A percentile compares a stretch with the other conserved stretches of the same genome.
These are phyloP conservation scores for Temnothorax nylanderi DNA, from an alignment of 1,140 invertebrate genomes.

Conservation along the genomic window DNA sequence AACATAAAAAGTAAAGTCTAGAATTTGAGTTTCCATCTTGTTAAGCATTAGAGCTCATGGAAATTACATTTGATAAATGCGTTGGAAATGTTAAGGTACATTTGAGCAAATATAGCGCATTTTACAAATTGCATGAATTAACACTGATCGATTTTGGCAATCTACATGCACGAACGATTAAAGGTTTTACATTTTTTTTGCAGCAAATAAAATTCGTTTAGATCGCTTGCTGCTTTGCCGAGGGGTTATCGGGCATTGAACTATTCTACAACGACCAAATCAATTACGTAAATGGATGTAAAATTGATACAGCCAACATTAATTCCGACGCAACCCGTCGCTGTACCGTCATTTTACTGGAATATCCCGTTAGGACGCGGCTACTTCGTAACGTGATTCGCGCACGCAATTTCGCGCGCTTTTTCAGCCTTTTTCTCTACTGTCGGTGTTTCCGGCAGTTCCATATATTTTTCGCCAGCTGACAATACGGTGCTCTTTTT, in stretches of 20 bases:
- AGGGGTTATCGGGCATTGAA: not conserved
- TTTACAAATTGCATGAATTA: conserved; percentile 16
- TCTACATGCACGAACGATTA: conserved; percentile 7
- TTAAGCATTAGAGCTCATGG: conserved; percentile 1
- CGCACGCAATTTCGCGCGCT: conserved; percentile 39
- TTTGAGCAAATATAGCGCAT: not conserved
- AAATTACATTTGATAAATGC: not conserved
- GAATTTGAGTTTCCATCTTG: not conserved
- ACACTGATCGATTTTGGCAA: not conserved
- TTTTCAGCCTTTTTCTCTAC: conserved; percentile 29
- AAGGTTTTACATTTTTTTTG: conserved; percentile 19
- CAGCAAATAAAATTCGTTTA: conserved; percentile 39
- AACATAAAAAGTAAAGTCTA: not conserved
- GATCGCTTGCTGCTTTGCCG: conserved; percentile 8
- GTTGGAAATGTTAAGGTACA: conserved; percentile 2
- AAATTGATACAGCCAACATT: conserved; percentile 56
- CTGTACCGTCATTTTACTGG: conserved; percentile 28
- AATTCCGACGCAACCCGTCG: conserved; percentile 22
- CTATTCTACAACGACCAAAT: conserved; percentile 31
- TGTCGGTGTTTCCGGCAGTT: conserved; percentile 25
- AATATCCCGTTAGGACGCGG: conserved; percentile 48
- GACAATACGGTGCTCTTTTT: conserved; percentile 10
- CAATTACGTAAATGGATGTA: conserved; percentile 49
- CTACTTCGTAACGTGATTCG: conserved; percentile 48
- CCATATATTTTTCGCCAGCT: conserved; percentile 43